Evolutionary conservation across 2,797 vertebrate genomes (phyloP).

Genomic region (Prionace glauca): DNA sequence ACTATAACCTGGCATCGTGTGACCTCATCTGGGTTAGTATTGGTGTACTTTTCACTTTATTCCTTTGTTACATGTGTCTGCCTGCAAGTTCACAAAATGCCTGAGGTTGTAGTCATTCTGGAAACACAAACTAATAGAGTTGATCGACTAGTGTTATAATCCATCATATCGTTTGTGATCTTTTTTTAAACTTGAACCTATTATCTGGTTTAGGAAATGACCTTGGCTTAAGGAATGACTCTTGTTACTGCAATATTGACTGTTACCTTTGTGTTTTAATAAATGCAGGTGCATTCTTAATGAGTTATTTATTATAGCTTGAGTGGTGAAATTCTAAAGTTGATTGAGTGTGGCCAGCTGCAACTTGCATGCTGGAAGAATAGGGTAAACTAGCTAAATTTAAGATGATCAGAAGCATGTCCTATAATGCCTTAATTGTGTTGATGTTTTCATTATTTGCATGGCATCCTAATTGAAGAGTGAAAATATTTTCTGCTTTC

Average conservation of each 20-base stretch:
- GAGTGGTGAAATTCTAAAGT: background rate
- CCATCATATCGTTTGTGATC: background rate
- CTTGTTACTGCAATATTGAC: background rate
- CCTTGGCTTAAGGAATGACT: background rate
- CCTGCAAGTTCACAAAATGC: background rate
- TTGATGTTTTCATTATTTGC: background rate
- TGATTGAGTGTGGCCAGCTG: background rate
- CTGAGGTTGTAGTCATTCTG: background rate
- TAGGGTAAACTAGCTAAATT: background rate
- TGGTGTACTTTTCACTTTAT: background rate
- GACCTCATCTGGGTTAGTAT: too few relatives aligned
- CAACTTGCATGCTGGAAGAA: background rate
- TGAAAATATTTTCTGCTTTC: background rate
- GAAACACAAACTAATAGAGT: background rate
- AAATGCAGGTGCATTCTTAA: background rate
- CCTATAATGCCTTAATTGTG: background rate
- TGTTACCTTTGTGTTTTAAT: background rate
- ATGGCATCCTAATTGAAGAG: background rate
- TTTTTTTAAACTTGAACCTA: background rate
- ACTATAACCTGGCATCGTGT: too few relatives aligned
- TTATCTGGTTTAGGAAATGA: background rate
- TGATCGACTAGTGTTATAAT: background rate
- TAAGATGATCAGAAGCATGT: background rate
- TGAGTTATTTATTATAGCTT: conserved; percentile 28
- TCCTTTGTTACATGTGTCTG: background rate